Percentiles rank a stretch among this genome's conserved stretches.
These are phyloP conservation scores for Thymelicus lineola DNA, from an alignment of 2,888 invertebrate species.

Conservation along the genomic window DNA sequence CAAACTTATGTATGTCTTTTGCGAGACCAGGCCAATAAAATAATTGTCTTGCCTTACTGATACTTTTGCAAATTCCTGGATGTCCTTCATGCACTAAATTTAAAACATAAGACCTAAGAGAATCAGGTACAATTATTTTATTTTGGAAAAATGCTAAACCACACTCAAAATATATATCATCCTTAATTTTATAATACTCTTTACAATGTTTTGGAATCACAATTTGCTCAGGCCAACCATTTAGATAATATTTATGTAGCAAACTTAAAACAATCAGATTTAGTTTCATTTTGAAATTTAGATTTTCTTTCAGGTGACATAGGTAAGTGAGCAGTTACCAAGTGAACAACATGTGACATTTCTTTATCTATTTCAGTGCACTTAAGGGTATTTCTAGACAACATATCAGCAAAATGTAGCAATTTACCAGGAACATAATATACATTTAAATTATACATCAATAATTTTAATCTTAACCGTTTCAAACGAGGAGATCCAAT, in stretches of 20 bases:
- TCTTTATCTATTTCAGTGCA: background rate
- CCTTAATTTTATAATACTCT: background rate
- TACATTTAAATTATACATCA: background rate
- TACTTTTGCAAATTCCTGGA: conserved; percentile 4
- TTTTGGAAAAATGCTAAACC: too few species aligned
- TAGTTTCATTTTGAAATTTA: background rate
- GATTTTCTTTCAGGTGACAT: background rate
- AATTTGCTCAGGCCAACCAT: too few species aligned
- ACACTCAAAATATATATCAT: too few species aligned
- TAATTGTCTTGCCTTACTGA: conserved; percentile 12
- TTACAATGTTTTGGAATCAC: background rate
- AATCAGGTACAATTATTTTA: conserved; percentile 15
- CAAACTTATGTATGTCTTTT: too few species aligned
- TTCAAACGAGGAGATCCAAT: background rate
- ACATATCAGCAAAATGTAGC: background rate
- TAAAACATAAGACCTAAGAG: conserved; percentile 9
- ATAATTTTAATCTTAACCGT: background rate
- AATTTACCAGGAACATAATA: background rate
- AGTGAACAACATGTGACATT: too few species aligned
- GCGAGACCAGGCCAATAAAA: conserved; percentile 2
- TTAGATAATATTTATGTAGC: too few species aligned
- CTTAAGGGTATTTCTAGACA: background rate
- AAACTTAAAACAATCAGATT: background rate
- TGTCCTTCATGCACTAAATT: conserved; percentile 14
- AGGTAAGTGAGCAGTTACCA: background rate